Conservation (phyloP, 2,888 invertebrate genomes). For the Poecilobothrus nobilitatus region DNA sequence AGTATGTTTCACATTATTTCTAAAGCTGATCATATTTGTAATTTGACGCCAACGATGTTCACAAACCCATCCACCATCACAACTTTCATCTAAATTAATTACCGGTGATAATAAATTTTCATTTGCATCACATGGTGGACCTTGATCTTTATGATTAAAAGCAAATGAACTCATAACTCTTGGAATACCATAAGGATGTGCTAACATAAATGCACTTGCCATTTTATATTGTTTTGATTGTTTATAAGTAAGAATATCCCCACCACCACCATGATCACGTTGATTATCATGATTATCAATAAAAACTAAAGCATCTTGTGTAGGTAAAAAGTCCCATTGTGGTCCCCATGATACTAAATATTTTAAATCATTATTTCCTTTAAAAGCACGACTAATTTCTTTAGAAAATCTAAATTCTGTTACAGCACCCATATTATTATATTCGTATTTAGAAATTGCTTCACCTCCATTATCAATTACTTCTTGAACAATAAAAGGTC, state of each 20-base stretch:
- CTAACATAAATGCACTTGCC: constrained; percentile 82
- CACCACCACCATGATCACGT: constrained; percentile 60
- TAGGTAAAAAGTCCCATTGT: constrained; percentile 57
- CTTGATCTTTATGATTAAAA: constrained; percentile 55
- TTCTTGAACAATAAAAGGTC: constrained; percentile 66
- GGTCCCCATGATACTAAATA: constrained; percentile 59
- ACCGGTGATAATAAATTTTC: constrained; percentile 56
- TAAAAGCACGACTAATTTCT: constrained; percentile 48
- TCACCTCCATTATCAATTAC: constrained; percentile 61
- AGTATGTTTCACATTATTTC: constrained; percentile 56
- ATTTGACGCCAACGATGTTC: constrained; percentile 83
- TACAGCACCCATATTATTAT: constrained; percentile 53
- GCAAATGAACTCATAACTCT: constrained; percentile 79
- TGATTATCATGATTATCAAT: constrained; percentile 91
- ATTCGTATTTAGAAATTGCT: constrained; percentile 46
- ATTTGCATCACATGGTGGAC: constrained; percentile 57
- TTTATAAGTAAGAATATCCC: constrained; percentile 60
- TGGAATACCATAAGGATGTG: constrained; percentile 72
- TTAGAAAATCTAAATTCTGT: constrained; percentile 60
- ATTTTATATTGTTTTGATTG: constrained; percentile 60
- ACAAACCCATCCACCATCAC: constrained; percentile 64
- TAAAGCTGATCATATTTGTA: constrained; percentile 68
- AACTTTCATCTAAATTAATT: constrained; percentile 55
- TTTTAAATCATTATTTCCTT: constrained; percentile 54
- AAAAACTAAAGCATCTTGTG: constrained; percentile 61